These are phyloP conservation scores for Ariolimax columbianus DNA, from an alignment of 2,888 invertebrate genomes.

Conservation along the genomic window DNA sequence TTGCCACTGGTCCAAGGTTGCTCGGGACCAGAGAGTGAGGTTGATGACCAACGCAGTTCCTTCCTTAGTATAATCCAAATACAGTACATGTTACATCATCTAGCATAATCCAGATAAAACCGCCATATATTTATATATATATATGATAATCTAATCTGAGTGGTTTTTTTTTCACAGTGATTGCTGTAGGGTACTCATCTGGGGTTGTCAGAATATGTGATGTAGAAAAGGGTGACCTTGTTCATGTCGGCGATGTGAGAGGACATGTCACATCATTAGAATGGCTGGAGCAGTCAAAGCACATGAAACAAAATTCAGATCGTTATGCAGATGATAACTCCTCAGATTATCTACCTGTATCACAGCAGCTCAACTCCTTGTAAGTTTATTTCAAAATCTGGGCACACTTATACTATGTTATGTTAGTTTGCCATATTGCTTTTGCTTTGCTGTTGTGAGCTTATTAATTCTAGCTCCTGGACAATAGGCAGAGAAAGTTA, in stretches of 20 bases:
- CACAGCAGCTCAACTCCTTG: conserved; percentile 79
- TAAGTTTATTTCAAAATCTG: conserved; percentile 50
- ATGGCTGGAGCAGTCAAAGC: conserved; percentile 83
- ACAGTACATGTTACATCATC: too few species aligned
- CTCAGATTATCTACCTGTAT: conserved; percentile 80
- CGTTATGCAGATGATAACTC: conserved; percentile 77
- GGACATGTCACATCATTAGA: conserved; percentile 86
- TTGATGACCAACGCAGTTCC: too few species aligned
- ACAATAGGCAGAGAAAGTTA: too few species aligned
- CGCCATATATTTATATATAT: too few species aligned
- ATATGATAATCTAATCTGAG: too few species aligned
- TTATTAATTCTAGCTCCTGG: too few species aligned
- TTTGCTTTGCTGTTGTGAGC: too few species aligned
- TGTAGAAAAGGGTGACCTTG: conserved; percentile 90
- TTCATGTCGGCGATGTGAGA: conserved; percentile 83
- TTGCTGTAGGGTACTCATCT: conserved; percentile 82
- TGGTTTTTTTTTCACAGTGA: conserved; percentile 60
- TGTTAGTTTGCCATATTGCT: too few species aligned
- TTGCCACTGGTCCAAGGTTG: too few species aligned
- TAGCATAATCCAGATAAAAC: neutral
- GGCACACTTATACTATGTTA: too few species aligned
- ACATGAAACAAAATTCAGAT: conserved; percentile 47
- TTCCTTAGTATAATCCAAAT: too few species aligned
- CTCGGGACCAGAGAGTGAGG: too few species aligned
- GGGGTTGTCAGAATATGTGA: conserved; percentile 87